Evolutionary conservation across 2,888 invertebrate species (phyloP), one percentile per base, ranked within the genome.

Genomic region (Scaeva pyrastri): DNA sequence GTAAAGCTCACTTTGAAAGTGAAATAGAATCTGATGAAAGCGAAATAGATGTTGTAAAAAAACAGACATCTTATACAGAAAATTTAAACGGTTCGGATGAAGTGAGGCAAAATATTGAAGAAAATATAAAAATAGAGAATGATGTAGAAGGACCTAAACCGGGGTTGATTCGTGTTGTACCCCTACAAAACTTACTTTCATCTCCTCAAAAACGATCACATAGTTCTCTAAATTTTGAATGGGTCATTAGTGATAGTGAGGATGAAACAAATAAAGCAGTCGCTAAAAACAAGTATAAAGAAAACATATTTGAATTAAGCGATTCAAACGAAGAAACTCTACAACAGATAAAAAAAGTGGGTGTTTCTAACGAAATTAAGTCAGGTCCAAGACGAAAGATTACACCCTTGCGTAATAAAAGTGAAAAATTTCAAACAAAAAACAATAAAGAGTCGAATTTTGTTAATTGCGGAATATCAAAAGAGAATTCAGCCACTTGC

Each of bases 161-260:
- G 19, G 76, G 82, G 10, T 41, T 26, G 14, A 86, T 86, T 21
- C 81, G 85, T n/a, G 48, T 86, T 0, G 85, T 86, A 16, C 85
- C 85, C 5, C 23, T 86, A 16, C 60, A 77, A 70, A 82, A 70
- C 7, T 60, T 86, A 55, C 81, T 86, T 12, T 82, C 85, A 41
- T 50, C 41, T 11, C 41, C 76, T 36, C 52, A 19, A 5, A 52
- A 31, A 48, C n/a, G 5, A 31, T 14, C 16, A 4, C 2, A 70
- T 10, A 73, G 21, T 55, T 43, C 62, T 21, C 2, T 43, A 14
- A 21, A 16, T 26, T 71, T 64, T 50, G 71, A 56, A 52, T 75
- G 75, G 31, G 80, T 80, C 4, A 80, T 84, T 1, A 84, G 79
- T 56, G 81, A 81, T 19, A 76, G 71, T 52, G 82, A 82, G 0